Evolutionary conservation across 2,797 vertebrate species (phyloP).

Genomic region (Sebastes ruberrimus): DNA sequence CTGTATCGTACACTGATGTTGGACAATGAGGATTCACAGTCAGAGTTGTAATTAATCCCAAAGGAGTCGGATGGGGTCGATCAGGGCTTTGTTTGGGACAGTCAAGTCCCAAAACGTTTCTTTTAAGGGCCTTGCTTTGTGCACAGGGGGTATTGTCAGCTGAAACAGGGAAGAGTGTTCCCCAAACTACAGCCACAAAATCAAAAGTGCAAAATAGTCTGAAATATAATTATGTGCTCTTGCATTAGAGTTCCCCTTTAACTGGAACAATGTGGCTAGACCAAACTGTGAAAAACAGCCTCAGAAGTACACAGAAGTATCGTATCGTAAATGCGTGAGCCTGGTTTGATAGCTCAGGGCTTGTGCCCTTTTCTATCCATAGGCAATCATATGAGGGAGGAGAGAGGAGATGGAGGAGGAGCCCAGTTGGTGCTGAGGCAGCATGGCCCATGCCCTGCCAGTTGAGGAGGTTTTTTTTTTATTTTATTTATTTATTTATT

Average conservation of each 20-base stretch:
- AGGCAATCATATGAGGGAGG: no score
- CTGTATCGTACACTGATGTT: constrained; percentile 3
- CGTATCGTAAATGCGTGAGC: no score
- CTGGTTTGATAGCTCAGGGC: no score
- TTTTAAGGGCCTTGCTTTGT: not conserved
- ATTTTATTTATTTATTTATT: no score
- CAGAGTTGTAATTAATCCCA: not conserved
- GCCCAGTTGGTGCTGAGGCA: no score
- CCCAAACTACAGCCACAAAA: not conserved
- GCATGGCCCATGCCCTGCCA: no score
- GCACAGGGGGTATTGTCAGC: not conserved
- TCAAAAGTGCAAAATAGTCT: not conserved
- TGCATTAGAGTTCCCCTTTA: not conserved
- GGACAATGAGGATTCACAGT: not conserved
- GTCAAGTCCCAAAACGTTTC: not conserved
- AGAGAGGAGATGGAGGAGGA: no score
- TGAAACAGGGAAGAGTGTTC: not conserved
- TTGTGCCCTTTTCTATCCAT: no score
- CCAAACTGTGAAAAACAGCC: not conserved
- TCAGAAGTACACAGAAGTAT: not conserved
- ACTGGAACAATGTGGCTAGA: not conserved
- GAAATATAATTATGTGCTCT: not conserved
- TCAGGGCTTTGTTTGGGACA: not conserved
- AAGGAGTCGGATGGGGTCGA: not conserved
- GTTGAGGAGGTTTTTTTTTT: no score